Evolutionary conservation across 1,140 invertebrate species (phyloP).

Genomic region (Pollicipes pollicipes): DNA sequence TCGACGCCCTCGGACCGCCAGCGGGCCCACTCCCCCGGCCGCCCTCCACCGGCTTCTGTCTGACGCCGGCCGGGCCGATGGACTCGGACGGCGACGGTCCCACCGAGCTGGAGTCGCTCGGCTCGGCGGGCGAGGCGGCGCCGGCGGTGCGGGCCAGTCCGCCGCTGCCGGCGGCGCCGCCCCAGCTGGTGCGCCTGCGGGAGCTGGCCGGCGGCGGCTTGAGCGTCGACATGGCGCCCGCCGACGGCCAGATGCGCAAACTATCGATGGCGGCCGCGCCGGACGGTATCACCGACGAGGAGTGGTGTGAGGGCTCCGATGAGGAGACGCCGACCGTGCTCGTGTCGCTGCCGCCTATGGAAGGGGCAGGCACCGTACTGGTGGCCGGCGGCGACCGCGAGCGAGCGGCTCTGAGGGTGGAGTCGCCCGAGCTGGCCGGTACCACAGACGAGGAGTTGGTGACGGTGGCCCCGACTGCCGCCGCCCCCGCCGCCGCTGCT

Average conservation of each 20-base stretch:
- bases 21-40: no score
- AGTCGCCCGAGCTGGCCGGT: background rate
- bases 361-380: background rate
- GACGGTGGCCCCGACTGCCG: no score
- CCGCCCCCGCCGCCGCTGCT: no score
- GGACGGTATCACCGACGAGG: background rate
- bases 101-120: background rate
- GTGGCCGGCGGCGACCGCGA: background rate
- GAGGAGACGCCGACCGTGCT: background rate
- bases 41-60: background rate
- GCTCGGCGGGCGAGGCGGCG: background rate
- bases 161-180: background rate
- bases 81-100: background rate
- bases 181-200: background rate
- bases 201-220: background rate
- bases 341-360: background rate
- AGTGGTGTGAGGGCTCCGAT: background rate
- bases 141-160: background rate
- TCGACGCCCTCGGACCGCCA: background rate
- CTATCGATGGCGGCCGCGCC: background rate
- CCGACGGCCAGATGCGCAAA: background rate
- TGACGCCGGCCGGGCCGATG: background rate
- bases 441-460: background rate
- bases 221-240: background rate
- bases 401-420: background rate